Base-by-base conservation (phyloP, 64 coral and sea anemone species). In the Stichodactyla mertensii region DNA sequence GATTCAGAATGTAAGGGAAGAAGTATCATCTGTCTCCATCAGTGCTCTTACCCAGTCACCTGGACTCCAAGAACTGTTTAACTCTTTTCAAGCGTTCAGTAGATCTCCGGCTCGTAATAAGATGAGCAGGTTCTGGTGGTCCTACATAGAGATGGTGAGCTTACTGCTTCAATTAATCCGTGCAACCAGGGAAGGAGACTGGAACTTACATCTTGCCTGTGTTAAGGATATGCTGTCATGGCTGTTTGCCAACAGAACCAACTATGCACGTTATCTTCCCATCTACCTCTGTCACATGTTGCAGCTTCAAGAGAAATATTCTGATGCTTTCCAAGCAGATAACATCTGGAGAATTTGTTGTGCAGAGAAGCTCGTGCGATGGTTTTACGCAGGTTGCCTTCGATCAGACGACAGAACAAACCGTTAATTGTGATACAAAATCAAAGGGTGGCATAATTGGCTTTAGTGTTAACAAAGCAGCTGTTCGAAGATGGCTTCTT, bases 311-410 rank as follows among this genome's bases (percentile, higher is more conserved):
- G 88, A 87, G 4, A 89, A 77, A 1, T 84, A 93, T 82, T 88
- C 88, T 19, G 62, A 90, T 8, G 58, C 88, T 67, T 55, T 88
- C 7, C 13, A 19, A 71, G 45, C 82, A n/a, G 15, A 55, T 91
- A 22, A 19, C 26, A 16, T 22, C 89, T 78, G 88, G 88, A 9
- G 92, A 94, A 60, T 80, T 91, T 57, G 92, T 88, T 53, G 86
- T 31, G 28, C 28, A 31, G 28, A 31, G 28, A 0, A 31, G 28
- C 28, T 31, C 28, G 28, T 31, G 28, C 28, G 1, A 31, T 31
- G 28, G 28, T 31, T 31, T 31, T 31, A 1, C 28, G 28, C 28
- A 31, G 28, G 28, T 31, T 31, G 28, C 28, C 28, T 0, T 31
- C 28, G 28, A 31, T 31, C 28, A 31, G 28, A 31, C 28, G 28